Base-by-base conservation (phyloP, 1,140 invertebrate genomes). In the Zaprionus gabonicus region DNA sequence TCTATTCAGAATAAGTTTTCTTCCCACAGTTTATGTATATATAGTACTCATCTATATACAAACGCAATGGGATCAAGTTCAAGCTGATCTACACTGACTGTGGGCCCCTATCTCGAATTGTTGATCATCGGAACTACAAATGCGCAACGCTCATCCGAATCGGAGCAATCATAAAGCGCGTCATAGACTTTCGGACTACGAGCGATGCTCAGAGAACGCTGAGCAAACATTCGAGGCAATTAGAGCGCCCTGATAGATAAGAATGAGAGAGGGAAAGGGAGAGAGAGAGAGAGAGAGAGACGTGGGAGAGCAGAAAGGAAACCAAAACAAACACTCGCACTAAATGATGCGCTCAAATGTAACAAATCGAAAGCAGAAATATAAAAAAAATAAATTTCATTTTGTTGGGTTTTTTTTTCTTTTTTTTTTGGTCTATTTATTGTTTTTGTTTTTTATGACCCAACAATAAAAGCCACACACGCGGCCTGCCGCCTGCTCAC, bases 401-500 rank as follows among this genome's bases (percentile, higher is more conserved):
- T 82, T 77, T 76, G 60, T 75, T 23, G 1, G 23, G 23, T 1
- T 71, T 55, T 55, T 67, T 69, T 46, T 46, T 34, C n/a, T 59
- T 66, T 68, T 53, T 77, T 77, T 28, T 51, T 1, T 44, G 15
- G 64, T 66, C 53, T 51, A 51, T 41, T 63, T 70, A 63, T 51
- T 55, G 46, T 25, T 53, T 62, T 59, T 59, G 28, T 74, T 77
- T 82, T 87, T 87, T 88, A 87, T 87, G 68, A 63, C 56, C 20
- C 78, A 71, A 87, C 84, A 74, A 87, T 87, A 87, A 88, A 87
- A 84, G 66, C 84, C 84, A 87, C 84, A 87, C 84, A 87, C 74
- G 79, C 62, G 17, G 63, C 28, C 78, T 55, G 63, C 27, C n/a
- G 31, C 6, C 81, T 60, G 58, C 57, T 59, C 72, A 78, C 77